Percentiles rank a stretch among this genome's conserved stretches.
These are phyloP conservation scores for Apostichopus californicus DNA, from an alignment of 35 echinoderm and acorn worm genomes.

Conservation along the genomic window DNA sequence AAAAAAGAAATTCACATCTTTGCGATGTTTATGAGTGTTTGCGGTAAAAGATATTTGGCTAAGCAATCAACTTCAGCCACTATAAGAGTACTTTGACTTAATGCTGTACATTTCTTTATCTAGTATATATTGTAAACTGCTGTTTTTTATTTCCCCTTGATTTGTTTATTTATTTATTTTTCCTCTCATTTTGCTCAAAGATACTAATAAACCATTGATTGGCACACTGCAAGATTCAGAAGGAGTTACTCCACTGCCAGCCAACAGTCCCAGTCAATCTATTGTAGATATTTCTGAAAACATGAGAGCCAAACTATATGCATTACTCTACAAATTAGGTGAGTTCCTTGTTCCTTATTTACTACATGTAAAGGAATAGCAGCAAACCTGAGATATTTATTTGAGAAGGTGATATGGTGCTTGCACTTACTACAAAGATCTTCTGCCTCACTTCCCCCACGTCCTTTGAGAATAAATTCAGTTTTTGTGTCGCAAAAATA, in stretches of 20 bases:
- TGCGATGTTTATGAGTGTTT: too few species aligned
- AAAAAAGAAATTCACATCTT: too few species aligned
- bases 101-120: too few species aligned
- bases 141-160: neutral
- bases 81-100: neutral
- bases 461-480: too few species aligned
- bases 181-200: constrained; percentile 15
- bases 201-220: constrained; percentile 75
- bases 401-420: too few species aligned
- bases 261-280: constrained; percentile 79
- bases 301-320: constrained; percentile 76
- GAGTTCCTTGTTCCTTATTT: constrained; percentile 32
- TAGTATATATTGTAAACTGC: too few species aligned
- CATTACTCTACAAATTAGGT: constrained; percentile 93
- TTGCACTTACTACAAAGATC: too few species aligned
- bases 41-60: neutral
- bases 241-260: constrained; percentile 77
- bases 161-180: neutral
- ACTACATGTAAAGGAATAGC: too few species aligned
- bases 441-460: too few species aligned
- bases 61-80: too few species aligned
- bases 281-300: constrained; percentile 96
- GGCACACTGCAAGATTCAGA: constrained; percentile 72
- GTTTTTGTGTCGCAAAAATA: too few species aligned
- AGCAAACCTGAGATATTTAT: too few species aligned